phyloP scores from a whole-genome alignment of 1,140 invertebrate species.

The Oreohelix idahoensis region DNA sequence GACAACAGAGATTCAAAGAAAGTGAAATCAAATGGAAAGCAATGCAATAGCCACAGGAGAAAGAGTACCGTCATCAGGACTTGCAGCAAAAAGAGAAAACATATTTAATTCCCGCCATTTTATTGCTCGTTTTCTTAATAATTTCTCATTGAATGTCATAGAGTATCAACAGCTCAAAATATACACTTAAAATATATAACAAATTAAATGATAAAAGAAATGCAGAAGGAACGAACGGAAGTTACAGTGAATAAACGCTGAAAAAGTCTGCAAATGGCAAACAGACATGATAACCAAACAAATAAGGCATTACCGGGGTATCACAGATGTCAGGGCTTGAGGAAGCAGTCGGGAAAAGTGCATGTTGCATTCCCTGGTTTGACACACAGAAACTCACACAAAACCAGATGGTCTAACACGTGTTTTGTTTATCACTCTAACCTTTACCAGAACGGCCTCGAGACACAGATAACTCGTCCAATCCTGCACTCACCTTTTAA shows the following conservation, averaged over 20 bases:
- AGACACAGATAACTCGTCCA: background rate
- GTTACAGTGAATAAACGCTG: background rate
- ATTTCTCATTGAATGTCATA: too few species aligned
- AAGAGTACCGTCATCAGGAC: too few species aligned
- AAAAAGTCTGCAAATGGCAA: background rate
- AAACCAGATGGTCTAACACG: background rate
- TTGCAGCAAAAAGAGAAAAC: too few species aligned
- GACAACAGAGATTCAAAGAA: too few species aligned
- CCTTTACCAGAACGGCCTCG: background rate
- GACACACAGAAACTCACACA: background rate
- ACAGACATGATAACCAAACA: background rate
- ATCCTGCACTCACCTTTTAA: background rate
- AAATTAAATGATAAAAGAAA: too few species aligned
- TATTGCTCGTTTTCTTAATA: too few species aligned
- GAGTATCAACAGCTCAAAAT: too few species aligned
- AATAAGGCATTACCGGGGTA: background rate
- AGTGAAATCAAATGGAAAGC: too few species aligned
- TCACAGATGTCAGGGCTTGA: background rate
- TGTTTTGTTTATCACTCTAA: conserved; percentile 3
- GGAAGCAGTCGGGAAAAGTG: background rate
- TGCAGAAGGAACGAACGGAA: background rate
- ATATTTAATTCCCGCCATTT: too few species aligned
- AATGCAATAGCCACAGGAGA: too few species aligned
- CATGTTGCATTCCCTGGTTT: background rate
- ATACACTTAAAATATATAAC: too few species aligned